Base-by-base conservation (phyloP, 2,888 invertebrate genomes). In the Cyaniris semiargus region DNA sequence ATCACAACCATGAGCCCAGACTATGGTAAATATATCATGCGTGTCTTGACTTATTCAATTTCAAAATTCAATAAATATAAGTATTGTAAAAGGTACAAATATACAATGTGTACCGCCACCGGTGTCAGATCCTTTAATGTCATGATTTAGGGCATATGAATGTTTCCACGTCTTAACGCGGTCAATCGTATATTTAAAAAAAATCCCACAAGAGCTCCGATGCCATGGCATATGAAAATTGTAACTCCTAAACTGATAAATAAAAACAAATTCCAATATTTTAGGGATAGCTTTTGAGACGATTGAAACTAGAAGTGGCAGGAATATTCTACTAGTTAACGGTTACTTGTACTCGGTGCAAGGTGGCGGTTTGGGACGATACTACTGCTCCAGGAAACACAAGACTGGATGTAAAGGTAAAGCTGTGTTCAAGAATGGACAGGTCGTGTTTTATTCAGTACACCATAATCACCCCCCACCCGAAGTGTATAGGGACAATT, bases 301-400 rank as follows among this genome's bases (percentile, higher is more conserved):
- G 7, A 34, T 85, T 5, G 81, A 82, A 0, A 83, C 84, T 1
- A 70, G 76, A 8, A 83, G 82, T 76, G 85, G 85, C 0, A 85
- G 83, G 76, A 82, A 83, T 31, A 71, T 85, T 3, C 83, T 87
- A 3, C 60, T 86, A 23, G 80, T 85, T 0, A 60, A 84, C 18
- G 84, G 85, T 0, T 81, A 85, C 78, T 85, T 85, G 7, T 87
- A 85, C 77, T 85, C 86, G 1, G 79, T 85, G 2, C 83, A 84
- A 78, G 84, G 85, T 1, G 82, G 84, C 1, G 84, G 81, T 70
- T 80, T 80, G 10, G 79, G 77, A 6, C 81, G 80, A 4, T 84
- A 81, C 78, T 86, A 86, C 77, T 88, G 88, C 76, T 86, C 88
- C 1, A 85, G 81, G 53, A 86, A 85, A 76, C 70, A 78, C 0